phyloP scores from a whole-genome alignment of 1,140 invertebrate species.

The Thalassaphorura encarpata region DNA sequence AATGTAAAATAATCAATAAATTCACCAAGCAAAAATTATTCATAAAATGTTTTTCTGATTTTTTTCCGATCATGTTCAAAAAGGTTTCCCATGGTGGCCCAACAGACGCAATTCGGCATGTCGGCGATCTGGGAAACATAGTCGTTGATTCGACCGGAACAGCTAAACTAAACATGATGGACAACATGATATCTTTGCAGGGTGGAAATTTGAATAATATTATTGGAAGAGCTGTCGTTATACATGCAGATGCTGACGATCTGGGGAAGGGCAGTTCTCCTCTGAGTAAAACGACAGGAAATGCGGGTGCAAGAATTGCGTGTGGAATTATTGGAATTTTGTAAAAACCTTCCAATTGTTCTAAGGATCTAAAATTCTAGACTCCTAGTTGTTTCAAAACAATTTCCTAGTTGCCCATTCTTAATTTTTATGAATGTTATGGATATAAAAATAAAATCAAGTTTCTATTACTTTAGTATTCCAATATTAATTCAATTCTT shows the following conservation, averaged over 20 bases:
- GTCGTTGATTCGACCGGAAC: slow-evolving; percentile 36
- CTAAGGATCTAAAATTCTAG: too few species aligned
- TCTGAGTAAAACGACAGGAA: slow-evolving; percentile 44
- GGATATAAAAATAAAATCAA: too few species aligned
- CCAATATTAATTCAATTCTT: too few species aligned
- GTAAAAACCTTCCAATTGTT: too few species aligned
- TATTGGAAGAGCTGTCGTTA: slow-evolving; percentile 44
- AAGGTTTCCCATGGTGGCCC: slow-evolving; percentile 12
- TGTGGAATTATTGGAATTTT: slow-evolving; percentile 42
- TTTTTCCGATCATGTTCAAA: slow-evolving; percentile 4
- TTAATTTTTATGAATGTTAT: too few species aligned
- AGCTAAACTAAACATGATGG: slow-evolving; percentile 37
- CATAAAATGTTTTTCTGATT: neutral
- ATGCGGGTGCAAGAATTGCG: slow-evolving; percentile 43
- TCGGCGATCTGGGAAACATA: slow-evolving; percentile 44
- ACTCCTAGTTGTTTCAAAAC: too few species aligned
- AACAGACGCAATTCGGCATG: slow-evolving; percentile 34
- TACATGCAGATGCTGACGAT: slow-evolving; percentile 44
- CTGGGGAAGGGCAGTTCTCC: slow-evolving; percentile 41
- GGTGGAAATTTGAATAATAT: slow-evolving; percentile 39
- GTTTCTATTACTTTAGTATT: too few species aligned
- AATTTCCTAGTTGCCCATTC: too few species aligned
- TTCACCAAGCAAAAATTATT: neutral
- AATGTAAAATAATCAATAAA: slow-evolving; percentile 7
- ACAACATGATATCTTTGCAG: slow-evolving; percentile 36